These are phyloP conservation scores for Merops nubicus DNA, from an alignment of 2,113 vertebrate genomes.

Conservation along the genomic window DNA sequence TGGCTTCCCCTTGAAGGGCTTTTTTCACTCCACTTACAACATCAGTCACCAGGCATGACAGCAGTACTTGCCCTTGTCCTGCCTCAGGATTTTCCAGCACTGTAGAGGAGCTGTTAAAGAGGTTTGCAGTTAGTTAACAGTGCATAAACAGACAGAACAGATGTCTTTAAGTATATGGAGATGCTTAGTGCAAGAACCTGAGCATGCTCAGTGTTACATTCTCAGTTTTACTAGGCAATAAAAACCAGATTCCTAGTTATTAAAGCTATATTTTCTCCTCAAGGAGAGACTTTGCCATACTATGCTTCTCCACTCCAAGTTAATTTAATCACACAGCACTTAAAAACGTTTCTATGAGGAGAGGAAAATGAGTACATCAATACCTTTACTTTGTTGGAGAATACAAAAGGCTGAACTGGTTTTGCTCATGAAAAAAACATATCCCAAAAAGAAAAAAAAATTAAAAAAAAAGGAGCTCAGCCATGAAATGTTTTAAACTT, in stretches of 20 bases:
- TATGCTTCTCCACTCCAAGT: background rate
- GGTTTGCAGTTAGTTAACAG: conserved; percentile 49
- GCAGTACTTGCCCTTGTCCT: background rate
- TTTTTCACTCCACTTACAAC: conserved; percentile 45
- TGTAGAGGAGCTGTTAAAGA: conserved; percentile 39
- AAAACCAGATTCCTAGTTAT: conserved; percentile 25
- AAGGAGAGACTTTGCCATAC: background rate
- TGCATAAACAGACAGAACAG: conserved; percentile 29
- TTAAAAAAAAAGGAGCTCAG: background rate
- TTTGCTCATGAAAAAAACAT: background rate
- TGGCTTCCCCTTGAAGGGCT: conserved; percentile 20
- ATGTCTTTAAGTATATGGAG: conserved; percentile 2
- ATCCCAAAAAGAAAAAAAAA: too few species aligned
- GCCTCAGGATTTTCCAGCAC: conserved; percentile 47
- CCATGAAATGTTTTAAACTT: background rate
- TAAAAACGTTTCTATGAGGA: background rate
- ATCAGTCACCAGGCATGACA: conserved; percentile 17
- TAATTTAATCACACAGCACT: background rate
- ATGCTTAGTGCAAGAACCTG: background rate
- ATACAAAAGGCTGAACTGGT: background rate
- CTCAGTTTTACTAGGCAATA: conserved; percentile 23
- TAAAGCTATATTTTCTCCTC: conserved; percentile 42
- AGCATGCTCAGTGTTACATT: conserved; percentile 14
- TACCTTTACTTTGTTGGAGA: background rate
- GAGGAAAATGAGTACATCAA: background rate